Conservation (phyloP, 1,140 invertebrate species). For the Zeugodacus cucurbitae region DNA sequence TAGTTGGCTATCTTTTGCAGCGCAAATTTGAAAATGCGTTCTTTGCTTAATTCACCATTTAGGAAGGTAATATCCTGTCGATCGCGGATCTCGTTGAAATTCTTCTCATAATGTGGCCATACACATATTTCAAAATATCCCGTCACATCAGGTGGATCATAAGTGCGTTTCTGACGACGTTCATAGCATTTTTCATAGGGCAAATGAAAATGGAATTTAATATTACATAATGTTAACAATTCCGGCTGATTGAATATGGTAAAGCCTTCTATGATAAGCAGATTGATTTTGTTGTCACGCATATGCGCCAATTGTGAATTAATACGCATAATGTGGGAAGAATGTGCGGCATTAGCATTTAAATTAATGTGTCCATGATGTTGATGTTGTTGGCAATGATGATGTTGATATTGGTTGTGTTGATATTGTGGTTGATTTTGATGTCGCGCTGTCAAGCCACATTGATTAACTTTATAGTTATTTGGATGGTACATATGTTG, state of each 20-base stretch:
- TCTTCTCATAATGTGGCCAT: slow-evolving; percentile 77
- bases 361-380: slow-evolving; percentile 31
- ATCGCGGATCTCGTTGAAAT: slow-evolving; percentile 60
- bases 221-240: slow-evolving; percentile 73
- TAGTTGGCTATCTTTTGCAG: slow-evolving; percentile 59
- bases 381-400: slow-evolving; percentile 46
- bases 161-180: slow-evolving; percentile 72
- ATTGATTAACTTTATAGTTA: slow-evolving; percentile 48
- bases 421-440: background rate
- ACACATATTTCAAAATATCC: slow-evolving; percentile 83
- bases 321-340: slow-evolving; percentile 51
- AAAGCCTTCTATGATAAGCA: slow-evolving; percentile 82
- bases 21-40: slow-evolving; percentile 62
- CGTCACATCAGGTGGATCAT: slow-evolving; percentile 81
- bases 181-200: slow-evolving; percentile 74
- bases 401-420: slow-evolving; percentile 45
- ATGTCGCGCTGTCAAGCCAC: background rate
- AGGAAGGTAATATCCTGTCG: slow-evolving; percentile 62
- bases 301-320: slow-evolving; percentile 52
- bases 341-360: slow-evolving; percentile 48
- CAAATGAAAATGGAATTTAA: slow-evolving; percentile 79
- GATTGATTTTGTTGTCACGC: slow-evolving; percentile 65
- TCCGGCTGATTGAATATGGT: slow-evolving; percentile 77
- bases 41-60: slow-evolving; percentile 61
- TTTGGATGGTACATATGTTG: slow-evolving; percentile 41